Evolutionary conservation across 2,888 invertebrate genomes (phyloP), one percentile per base, ranked within the genome.

Genomic region (Deilephila elpenor): DNA sequence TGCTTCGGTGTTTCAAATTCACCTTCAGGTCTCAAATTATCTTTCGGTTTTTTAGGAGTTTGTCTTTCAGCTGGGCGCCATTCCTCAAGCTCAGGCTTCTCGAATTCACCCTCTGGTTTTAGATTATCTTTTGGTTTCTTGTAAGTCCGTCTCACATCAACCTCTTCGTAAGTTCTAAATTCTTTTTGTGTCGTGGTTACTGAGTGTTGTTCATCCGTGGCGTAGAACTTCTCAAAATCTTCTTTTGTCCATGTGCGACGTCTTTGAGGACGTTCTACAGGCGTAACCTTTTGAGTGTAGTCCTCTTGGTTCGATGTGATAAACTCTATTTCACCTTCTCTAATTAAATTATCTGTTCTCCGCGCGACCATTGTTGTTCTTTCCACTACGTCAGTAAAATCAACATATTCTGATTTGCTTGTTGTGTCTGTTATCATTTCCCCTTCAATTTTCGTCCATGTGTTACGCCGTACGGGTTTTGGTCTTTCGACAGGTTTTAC

Each of bases 391-490:
- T 93, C 91, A 20, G 95, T 95, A 82, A 96, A 95, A 87, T 97
- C 96, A 74, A 96, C 91, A 82, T 95, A 97, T 89, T 97, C 97
- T 0, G 96, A 95, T 86, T 95, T 94, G 71, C 93, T 95, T 25
- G 97, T 97, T 5, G 97, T 97, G 80, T 96, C 96, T 61, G 96
- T 96, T 62, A 89, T 95, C 89, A 97, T 96, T 74, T 97, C 97
- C 51, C 97, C 97, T 90, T 97, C 97, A 64, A 97, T 92, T 88
- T 97, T 97, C 0, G 97, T 97, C 95, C 96, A 97, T 1, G 97
- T 97, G 83, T 97, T 97, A 73, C 97, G 95, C 79, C 97, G 94
- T 70, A 97, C 96, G 75, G 96, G 95, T 83, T 93, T 95, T 62
- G 96, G 95, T 82, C 96, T 92, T 87, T 96, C 96, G 7, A 95